Conservation (phyloP, 2,888 invertebrate genomes). For the Leptothorax acervorum region DNA sequence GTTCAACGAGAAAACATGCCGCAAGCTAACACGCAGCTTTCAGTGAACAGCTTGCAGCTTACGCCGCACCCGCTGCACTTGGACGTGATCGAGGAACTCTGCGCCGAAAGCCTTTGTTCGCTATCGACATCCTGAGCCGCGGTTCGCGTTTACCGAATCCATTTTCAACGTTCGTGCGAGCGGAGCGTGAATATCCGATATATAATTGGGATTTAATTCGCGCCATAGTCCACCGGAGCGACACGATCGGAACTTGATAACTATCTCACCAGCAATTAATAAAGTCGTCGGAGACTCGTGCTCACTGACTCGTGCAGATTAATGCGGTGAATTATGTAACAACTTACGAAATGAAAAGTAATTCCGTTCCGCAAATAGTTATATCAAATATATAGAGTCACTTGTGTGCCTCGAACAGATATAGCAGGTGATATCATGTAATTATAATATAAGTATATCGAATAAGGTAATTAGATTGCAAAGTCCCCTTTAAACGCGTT, state of each 20-base stretch:
- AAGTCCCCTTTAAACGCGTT: background rate
- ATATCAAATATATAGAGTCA: background rate
- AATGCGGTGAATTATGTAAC: constrained; percentile 2
- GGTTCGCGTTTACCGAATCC: constrained; percentile 23
- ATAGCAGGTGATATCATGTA: background rate
- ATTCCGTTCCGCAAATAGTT: background rate
- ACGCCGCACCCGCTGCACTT: background rate
- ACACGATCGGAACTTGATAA: constrained; percentile 38
- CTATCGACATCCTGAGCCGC: constrained; percentile 3
- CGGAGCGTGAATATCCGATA: constrained; percentile 29
- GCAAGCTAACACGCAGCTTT: constrained; percentile 6
- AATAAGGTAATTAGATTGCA: background rate
- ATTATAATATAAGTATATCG: background rate
- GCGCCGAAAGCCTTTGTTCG: constrained; percentile 20
- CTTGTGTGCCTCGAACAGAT: background rate
- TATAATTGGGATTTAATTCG: constrained; percentile 37
- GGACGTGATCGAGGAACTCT: constrained; percentile 1
- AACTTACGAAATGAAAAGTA: background rate
- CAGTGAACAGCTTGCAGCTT: constrained; percentile 20
- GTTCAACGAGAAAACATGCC: constrained; percentile 14
- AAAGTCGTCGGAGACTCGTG: background rate
- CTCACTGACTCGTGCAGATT: background rate
- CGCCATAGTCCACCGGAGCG: background rate
- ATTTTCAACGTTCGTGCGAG: constrained; percentile 31
- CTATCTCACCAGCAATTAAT: constrained; percentile 30